These are phyloP conservation scores for Chromobotia macracanthus DNA, from an alignment of 2,797 vertebrate species.

Conservation along the genomic window DNA sequence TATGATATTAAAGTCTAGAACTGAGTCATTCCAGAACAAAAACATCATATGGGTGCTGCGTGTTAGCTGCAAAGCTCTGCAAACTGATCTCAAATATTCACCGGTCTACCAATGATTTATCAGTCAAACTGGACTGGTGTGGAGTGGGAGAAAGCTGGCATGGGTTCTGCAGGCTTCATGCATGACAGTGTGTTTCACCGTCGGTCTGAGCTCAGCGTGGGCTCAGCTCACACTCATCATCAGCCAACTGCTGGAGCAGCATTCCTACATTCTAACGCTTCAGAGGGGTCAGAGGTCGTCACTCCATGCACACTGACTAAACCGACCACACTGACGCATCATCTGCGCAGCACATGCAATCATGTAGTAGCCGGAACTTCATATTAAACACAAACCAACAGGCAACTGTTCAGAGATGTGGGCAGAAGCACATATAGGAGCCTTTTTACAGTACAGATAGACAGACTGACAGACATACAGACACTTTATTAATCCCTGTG, in stretches of 20 bases:
- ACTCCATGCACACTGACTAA: constrained; percentile 52
- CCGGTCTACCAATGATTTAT: constrained; percentile 44
- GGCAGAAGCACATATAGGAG: constrained; percentile 1
- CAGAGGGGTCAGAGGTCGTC: constrained; percentile 54
- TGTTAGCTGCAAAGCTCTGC: not conserved
- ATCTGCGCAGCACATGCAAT: not conserved
- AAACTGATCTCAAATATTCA: not conserved
- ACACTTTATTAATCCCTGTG: too few relatives aligned
- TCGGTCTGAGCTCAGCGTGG: constrained; percentile 41
- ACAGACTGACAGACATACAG: too few relatives aligned
- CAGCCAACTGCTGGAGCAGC: constrained; percentile 57
- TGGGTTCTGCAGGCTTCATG: constrained; percentile 30
- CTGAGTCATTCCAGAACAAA: not conserved
- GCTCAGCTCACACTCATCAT: constrained; percentile 49
- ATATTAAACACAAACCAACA: not conserved
- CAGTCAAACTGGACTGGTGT: constrained; percentile 38
- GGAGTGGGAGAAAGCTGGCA: constrained; percentile 55
- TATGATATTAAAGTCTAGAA: not conserved
- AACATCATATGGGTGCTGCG: too few relatives aligned
- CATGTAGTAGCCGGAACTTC: not conserved
- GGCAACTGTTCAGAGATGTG: not conserved
- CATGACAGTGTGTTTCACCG: constrained; percentile 32
- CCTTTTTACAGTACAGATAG: too few relatives aligned
- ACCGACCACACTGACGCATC: not conserved
- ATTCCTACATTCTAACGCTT: constrained; percentile 46